Evolutionary conservation across 2,888 invertebrate species (phyloP).

Genomic region (Drosophila meridionalis): DNA sequence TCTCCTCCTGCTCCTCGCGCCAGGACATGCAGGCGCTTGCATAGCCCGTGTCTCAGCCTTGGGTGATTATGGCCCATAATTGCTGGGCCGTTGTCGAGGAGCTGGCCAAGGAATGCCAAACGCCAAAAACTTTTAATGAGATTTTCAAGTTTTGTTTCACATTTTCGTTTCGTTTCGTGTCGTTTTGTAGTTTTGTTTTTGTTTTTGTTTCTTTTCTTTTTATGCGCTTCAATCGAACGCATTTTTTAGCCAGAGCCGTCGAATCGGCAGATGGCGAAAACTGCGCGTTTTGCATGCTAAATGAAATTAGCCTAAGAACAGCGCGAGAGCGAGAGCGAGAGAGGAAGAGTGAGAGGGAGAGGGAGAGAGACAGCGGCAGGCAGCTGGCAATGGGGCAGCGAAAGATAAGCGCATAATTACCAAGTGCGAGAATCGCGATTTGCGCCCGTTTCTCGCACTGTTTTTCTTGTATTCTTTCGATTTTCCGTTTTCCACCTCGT

Average conservation of each 20-base stretch:
- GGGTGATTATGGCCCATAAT: conserved; percentile 45
- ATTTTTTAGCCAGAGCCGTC: conserved; percentile 39
- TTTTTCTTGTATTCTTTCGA: conserved; percentile 13
- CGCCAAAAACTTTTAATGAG: conserved; percentile 71
- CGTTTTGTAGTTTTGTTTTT: conserved; percentile 42
- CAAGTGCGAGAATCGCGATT: conserved; percentile 37
- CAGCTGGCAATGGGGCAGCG: conserved; percentile 46
- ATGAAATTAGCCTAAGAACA: conserved; percentile 55
- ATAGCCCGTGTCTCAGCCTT: conserved; percentile 1
- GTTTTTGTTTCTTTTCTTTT: conserved; percentile 20
- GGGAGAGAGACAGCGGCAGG: not conserved
- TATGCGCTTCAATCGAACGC: conserved; percentile 58
- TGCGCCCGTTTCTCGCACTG: conserved; percentile 16
- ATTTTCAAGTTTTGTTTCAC: conserved; percentile 48
- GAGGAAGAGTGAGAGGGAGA: too few species aligned
- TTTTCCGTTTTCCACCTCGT: conserved; percentile 13
- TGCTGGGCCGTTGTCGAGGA: conserved; percentile 44
- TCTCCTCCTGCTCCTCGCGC: not conserved
- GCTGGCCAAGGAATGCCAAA: conserved; percentile 24
- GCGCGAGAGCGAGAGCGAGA: not conserved
- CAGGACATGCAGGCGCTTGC: conserved; percentile 46
- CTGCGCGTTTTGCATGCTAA: conserved; percentile 69
- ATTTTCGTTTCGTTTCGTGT: conserved; percentile 14
- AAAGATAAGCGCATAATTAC: conserved; percentile 73
- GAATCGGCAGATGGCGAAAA: conserved; percentile 64